Conservation (phyloP, 2,113 vertebrate genomes). For the Labrus mixtus region DNA sequence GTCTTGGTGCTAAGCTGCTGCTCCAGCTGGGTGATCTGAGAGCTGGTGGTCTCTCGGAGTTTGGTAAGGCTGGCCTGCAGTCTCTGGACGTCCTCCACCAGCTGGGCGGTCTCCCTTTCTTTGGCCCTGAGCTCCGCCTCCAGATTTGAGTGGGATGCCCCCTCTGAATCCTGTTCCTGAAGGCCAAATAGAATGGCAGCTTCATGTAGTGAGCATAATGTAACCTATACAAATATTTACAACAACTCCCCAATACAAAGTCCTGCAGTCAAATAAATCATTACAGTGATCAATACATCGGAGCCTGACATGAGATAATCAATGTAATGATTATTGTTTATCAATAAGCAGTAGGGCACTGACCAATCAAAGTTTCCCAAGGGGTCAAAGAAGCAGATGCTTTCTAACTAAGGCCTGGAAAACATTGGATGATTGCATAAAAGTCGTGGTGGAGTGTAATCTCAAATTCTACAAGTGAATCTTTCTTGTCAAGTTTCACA, state of each 20-base stretch:
- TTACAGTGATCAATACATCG: background rate
- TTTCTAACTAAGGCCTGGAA: too few species aligned
- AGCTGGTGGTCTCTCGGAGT: conserved; percentile 93
- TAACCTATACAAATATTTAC: background rate
- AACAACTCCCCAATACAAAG: background rate
- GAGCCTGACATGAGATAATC: conserved; percentile 7
- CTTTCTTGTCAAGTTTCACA: too few species aligned
- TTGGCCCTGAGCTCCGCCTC: conserved; percentile 95
- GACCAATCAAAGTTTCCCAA: background rate
- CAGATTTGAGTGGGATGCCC: conserved; percentile 89
- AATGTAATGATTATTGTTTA: background rate
- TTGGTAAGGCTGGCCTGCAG: conserved; percentile 97
- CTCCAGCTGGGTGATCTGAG: conserved; percentile 94
- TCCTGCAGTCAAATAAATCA: conserved; percentile 7
- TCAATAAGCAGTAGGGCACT: background rate
- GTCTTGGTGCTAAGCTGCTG: conserved; percentile 95
- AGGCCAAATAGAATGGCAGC: background rate
- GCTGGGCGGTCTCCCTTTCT: conserved; percentile 95
- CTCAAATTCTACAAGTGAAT: too few species aligned
- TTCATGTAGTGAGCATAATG: background rate
- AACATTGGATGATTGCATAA: too few species aligned
- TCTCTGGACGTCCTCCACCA: conserved; percentile 96
- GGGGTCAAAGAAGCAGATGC: too few species aligned
- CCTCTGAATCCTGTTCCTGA: conserved; percentile 90
- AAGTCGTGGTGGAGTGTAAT: too few species aligned